A percentile compares a stretch with the other conserved stretches of the same genome.
Conservation (phyloP, 2,113 vertebrate genomes). For the Macaca nemestrina region DNA sequence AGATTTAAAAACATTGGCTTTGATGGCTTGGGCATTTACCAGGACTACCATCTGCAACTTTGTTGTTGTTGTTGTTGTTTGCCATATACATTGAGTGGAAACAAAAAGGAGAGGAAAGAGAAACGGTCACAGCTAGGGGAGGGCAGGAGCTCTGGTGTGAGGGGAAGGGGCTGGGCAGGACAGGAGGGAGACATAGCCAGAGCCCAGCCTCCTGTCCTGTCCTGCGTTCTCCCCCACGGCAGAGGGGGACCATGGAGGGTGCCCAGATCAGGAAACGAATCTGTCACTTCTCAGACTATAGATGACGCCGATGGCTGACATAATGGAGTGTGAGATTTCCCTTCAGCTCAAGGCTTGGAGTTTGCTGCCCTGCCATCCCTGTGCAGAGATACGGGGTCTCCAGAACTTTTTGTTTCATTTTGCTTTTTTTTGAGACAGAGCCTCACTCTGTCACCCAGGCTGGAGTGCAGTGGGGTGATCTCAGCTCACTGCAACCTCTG, state of each 20-base stretch:
- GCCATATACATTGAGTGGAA: not conserved
- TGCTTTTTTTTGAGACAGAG: too few species aligned
- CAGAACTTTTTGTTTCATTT: not conserved
- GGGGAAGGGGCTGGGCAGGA: accelerated
- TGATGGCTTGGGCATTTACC: not conserved
- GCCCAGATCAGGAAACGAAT: not conserved
- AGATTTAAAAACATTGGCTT: not conserved
- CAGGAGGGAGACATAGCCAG: not conserved
- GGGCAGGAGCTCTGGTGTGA: accelerated
- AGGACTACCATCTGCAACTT: not conserved
- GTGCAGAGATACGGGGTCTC: not conserved
- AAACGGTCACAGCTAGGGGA: not conserved
- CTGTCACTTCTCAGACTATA: not conserved
- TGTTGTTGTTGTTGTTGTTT: not conserved
- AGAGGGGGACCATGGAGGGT: not conserved
- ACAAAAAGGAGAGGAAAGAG: not conserved
- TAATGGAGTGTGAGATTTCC: not conserved
- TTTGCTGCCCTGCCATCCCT: too few species aligned
- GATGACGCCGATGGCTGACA: not conserved
- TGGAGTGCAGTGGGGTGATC: too few species aligned
- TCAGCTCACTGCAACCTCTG: too few species aligned
- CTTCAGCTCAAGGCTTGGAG: not conserved
- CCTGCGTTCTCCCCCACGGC: accelerated
- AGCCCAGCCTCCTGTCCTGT: not conserved
- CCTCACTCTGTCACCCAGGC: too few species aligned